phyloP scores from a whole-genome alignment of 2,797 vertebrate genomes.

The Kryptopterus vitreolus region DNA sequence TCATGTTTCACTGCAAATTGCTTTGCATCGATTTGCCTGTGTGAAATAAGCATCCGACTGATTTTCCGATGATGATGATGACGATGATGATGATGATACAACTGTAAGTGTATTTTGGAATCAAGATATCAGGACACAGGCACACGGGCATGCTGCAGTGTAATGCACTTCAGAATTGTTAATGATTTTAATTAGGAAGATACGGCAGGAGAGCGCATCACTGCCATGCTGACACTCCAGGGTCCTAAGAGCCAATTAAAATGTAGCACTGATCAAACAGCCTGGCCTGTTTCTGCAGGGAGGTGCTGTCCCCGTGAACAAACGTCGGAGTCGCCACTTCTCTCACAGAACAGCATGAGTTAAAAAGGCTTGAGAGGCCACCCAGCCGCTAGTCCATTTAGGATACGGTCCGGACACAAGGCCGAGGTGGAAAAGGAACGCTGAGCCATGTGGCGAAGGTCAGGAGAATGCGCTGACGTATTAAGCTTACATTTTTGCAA shows the following conservation, averaged over 20 bases:
- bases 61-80: constrained; percentile 11
- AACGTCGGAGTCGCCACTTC: constrained; percentile 51
- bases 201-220: constrained; percentile 69
- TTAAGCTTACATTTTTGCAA: neutral
- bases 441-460: neutral
- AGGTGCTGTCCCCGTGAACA: constrained; percentile 51
- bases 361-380: neutral
- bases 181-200: constrained; percentile 78
- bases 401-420: neutral
- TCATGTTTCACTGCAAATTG: constrained; percentile 37
- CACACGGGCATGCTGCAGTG: constrained; percentile 63
- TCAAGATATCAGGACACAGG: constrained; percentile 28
- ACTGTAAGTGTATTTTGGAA: constrained; percentile 17
- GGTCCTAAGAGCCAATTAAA: constrained; percentile 78
- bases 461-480: neutral
- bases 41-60: constrained; percentile 22
- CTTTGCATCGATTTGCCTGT: constrained; percentile 30
- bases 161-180: constrained; percentile 72
- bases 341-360: constrained; percentile 53
- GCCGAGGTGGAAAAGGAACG: neutral
- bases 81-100: neutral
- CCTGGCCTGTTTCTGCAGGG: constrained; percentile 62
- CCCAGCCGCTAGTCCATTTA: constrained; percentile 6
- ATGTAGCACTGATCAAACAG: constrained; percentile 79
- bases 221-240: constrained; percentile 46